These are phyloP conservation scores for Dinothrombium tinctorium DNA, from an alignment of 1,140 invertebrate species.

Conservation along the genomic window DNA sequence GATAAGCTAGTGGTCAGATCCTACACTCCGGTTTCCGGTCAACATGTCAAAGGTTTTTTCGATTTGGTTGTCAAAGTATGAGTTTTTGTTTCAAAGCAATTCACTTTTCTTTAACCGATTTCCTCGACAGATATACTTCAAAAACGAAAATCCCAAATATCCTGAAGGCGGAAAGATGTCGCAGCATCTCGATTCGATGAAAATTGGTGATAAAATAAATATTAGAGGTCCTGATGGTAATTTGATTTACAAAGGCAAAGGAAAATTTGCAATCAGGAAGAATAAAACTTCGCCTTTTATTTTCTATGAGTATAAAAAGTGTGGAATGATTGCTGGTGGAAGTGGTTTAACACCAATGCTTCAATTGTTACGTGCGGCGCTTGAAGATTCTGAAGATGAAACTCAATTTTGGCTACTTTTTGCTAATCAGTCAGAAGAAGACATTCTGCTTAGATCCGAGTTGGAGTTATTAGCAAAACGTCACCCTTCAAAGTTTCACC, in stretches of 20 bases:
- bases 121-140: slow-evolving; percentile 64
- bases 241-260: slow-evolving; percentile 35
- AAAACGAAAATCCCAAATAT: slow-evolving; percentile 88
- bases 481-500: slow-evolving; percentile 52
- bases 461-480: slow-evolving; percentile 50
- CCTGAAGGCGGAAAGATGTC: slow-evolving; percentile 93
- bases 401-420: slow-evolving; percentile 63
- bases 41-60: slow-evolving; percentile 78
- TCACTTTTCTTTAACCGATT: too few species aligned
- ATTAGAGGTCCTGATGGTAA: slow-evolving; percentile 78
- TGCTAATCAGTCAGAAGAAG: slow-evolving; percentile 87
- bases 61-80: slow-evolving; percentile 85
- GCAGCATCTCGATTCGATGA: slow-evolving; percentile 68
- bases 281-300: slow-evolving; percentile 59
- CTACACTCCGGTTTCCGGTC: slow-evolving; percentile 88
- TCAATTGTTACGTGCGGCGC: slow-evolving; percentile 59
- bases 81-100: too few species aligned
- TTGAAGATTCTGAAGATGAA: slow-evolving; percentile 54
- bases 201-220: slow-evolving; percentile 76
- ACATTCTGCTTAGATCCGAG: slow-evolving; percentile 74
- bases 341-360: slow-evolving; percentile 75
- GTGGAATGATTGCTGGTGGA: slow-evolving; percentile 56
- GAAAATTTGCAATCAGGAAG: slow-evolving; percentile 58
- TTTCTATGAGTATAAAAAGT: slow-evolving; percentile 37
- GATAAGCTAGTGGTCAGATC: slow-evolving; percentile 74